phyloP scores from a whole-genome alignment of 2,797 vertebrate species.

The Tangara arthus region DNA sequence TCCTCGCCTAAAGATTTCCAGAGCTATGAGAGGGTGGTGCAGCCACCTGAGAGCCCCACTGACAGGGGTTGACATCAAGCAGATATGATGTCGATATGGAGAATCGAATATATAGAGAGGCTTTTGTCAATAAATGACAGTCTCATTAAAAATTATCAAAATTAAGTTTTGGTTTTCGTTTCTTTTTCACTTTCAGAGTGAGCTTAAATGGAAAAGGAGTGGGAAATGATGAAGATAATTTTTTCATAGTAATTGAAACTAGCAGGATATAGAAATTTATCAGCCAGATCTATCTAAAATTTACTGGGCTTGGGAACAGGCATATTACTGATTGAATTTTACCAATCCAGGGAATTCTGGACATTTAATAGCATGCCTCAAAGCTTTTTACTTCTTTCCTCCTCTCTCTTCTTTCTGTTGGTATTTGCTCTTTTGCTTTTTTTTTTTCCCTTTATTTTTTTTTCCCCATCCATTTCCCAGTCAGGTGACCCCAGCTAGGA shows the following conservation, averaged over 20 bases:
- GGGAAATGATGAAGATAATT: neutral
- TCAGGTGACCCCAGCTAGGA: neutral
- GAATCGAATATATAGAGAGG: neutral
- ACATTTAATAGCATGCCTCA: neutral
- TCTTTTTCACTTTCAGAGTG: neutral
- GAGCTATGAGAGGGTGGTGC: neutral
- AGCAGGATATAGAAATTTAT: neutral
- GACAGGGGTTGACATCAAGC: neutral
- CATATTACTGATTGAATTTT: neutral
- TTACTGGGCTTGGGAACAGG: neutral
- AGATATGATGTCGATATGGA: neutral
- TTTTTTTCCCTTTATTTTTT: fast-evolving
- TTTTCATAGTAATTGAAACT: neutral
- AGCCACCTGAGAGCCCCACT: neutral
- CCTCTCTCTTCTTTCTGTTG: neutral
- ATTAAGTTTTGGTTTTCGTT: fast-evolving
- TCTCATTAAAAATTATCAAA: neutral
- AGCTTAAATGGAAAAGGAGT: neutral
- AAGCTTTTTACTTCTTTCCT: neutral
- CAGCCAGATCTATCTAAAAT: neutral
- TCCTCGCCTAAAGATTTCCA: neutral
- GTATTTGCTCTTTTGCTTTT: neutral
- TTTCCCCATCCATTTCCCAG: neutral
- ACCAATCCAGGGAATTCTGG: neutral
- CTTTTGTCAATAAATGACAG: neutral